phyloP scores from a whole-genome alignment of 1,140 invertebrate species.

The Charaxes varanes region DNA sequence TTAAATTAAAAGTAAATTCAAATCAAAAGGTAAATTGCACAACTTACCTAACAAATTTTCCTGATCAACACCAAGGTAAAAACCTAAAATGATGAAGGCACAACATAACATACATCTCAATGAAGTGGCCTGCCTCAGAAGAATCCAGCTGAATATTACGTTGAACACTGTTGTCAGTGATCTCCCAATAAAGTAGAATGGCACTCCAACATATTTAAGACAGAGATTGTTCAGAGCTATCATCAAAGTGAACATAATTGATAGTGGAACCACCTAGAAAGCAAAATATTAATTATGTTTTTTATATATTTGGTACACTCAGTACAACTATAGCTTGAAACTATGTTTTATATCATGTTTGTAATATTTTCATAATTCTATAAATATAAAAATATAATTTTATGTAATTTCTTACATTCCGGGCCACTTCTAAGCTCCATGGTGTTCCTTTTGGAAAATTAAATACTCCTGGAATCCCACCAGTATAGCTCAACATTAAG shows the following conservation, averaged over 20 bases:
- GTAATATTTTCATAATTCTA: no score
- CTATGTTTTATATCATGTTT: no score
- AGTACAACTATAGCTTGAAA: no score
- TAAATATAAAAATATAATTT: no score
- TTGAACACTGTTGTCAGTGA: conserved; percentile 99
- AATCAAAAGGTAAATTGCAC: no score
- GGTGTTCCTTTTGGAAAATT: conserved; percentile 81
- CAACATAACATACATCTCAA: conserved; percentile 89
- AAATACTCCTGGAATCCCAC: conserved; percentile 78
- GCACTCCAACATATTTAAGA: conserved; percentile 96
- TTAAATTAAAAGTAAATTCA: no score
- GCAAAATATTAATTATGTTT: background rate
- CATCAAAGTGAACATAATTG: conserved; percentile 95
- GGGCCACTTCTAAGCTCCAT: conserved; percentile 76
- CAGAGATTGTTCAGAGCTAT: conserved; percentile 98
- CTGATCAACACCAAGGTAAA: conserved; percentile 96
- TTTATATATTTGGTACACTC: no score
- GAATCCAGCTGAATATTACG: conserved; percentile 88
- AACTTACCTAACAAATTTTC: conserved; percentile 87
- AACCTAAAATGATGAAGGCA: conserved; percentile 91
- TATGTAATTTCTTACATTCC: conserved; percentile 75
- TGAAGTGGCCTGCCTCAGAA: conserved; percentile 90
- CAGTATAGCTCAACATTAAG: conserved; percentile 78
- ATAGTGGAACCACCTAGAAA: conserved; percentile 91
- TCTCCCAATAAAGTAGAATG: conserved; percentile 98